Percentiles rank a stretch among this genome's conserved stretches.
These are phyloP conservation scores for Lipophrys pholis DNA, from an alignment of 2,113 vertebrate species.

Conservation along the genomic window DNA sequence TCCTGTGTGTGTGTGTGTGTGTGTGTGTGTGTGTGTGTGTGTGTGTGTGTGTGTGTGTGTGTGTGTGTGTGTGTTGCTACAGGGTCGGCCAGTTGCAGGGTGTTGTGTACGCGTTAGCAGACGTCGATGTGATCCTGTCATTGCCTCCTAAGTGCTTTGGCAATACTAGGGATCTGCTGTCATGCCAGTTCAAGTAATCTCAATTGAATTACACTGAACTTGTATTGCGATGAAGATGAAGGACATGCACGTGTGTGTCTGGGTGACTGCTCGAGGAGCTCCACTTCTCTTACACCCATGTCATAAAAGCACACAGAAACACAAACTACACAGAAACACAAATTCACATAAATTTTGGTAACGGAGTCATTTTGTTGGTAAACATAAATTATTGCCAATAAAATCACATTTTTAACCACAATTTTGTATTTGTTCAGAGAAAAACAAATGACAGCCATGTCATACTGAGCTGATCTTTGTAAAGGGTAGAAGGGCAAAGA, in stretches of 20 bases:
- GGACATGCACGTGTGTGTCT: conserved; percentile 65
- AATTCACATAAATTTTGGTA: conserved; percentile 7
- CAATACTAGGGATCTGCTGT: conserved; percentile 83
- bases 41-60: background rate
- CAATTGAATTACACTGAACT: conserved; percentile 83
- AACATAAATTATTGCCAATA: conserved; percentile 19
- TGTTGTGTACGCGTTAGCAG: conserved; percentile 72
- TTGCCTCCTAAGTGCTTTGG: conserved; percentile 85
- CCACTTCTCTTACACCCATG: conserved; percentile 31
- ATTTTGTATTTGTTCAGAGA: conserved; percentile 25
- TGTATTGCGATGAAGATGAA: conserved; percentile 73
- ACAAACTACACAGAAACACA: background rate
- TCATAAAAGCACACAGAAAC: background rate
- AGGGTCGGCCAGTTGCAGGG: conserved; percentile 51
- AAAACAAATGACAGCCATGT: conserved; percentile 36
- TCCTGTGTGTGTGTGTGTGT: conserved; percentile 9
- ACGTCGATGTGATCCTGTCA: conserved; percentile 80
- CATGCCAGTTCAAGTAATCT: conserved; percentile 83
- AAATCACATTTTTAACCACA: conserved; percentile 10
- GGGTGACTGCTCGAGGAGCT: conserved; percentile 61
- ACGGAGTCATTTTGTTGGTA: conserved; percentile 26
- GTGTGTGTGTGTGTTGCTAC: conserved; percentile 18
- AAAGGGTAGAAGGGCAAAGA: conserved; percentile 57
- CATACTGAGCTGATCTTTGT: conserved; percentile 56
- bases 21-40: conserved; percentile 34